Evolutionary conservation across 2,888 invertebrate species (phyloP), one percentile per base, ranked within the genome.

Genomic region (Rhaphigaster nebulosa): DNA sequence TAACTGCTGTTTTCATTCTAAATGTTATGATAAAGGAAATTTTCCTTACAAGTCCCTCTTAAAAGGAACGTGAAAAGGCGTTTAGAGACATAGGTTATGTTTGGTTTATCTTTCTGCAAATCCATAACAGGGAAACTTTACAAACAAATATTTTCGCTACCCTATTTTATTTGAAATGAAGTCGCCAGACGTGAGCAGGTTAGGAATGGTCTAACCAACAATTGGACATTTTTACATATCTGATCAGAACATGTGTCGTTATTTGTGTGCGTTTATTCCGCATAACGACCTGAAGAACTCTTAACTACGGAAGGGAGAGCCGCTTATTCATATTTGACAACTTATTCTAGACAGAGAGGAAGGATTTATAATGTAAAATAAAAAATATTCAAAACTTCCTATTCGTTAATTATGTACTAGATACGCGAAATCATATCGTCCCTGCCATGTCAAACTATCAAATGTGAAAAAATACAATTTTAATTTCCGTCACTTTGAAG

Each of bases 1-100:
- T 41, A 84, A 84, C 84, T 84, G 84, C 84, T 84, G 84, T 84
- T 84, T 45, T 38, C 70, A 76, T 38, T 38, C 38, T 76, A 76
- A 38, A 38, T 38, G 34, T 76, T 76, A 76, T 76, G 20, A 76
- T 76, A 76, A 38, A 76, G 29, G 15, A 65, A 76, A 76, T 29
- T 76, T 38, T 76, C 38, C 38, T 38, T 76, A 38, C 34, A 38
- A 38, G 38, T 38, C 38, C 38, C 34, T 76, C 8, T 76, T 76
- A 6, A 34, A 34, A 76, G 34, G 70, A 76, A 76, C 34, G 20
- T 34, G 38, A 34, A 20, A 76, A 76, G 20, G 38, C 18, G 70
- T 76, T 34, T 76, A 8, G 20, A 6, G 2, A 10, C 18, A 34
- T 76, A 76, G 34, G 70, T 76, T 76, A 38, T 34, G 20, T 38